A percentile compares a stretch with the other conserved stretches of the same genome.
These are phyloP conservation scores for Heliopora coerulea DNA, from an alignment of 92 coral and sea anemone genomes.

Conservation along the genomic window DNA sequence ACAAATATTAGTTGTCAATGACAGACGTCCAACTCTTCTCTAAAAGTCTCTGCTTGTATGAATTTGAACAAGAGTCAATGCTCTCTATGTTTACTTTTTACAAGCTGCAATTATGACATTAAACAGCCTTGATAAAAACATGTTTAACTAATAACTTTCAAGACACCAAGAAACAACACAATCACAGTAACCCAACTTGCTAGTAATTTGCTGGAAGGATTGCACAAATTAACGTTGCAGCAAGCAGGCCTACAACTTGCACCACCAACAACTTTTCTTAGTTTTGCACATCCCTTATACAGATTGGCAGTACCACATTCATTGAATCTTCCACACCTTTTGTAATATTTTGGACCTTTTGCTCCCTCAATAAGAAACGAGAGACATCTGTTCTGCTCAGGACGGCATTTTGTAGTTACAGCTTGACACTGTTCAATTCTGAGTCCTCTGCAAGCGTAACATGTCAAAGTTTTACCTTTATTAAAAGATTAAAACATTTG, in stretches of 20 bases:
- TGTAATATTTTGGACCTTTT: not conserved
- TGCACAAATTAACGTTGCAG: constrained; percentile 13
- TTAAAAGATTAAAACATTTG: no score
- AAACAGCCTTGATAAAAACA: no score
- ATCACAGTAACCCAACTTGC: constrained; percentile 16
- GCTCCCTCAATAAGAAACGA: constrained; percentile 22
- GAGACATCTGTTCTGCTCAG: constrained; percentile 27
- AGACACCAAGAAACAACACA: not conserved
- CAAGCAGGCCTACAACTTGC: constrained; percentile 18
- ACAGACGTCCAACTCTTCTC: no score
- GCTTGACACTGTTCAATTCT: not conserved
- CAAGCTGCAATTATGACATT: no score
- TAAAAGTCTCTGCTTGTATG: no score
- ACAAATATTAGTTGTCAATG: no score
- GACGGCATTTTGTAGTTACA: not conserved
- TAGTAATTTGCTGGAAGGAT: not conserved
- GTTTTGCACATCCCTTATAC: not conserved
- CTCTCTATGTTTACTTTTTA: no score
- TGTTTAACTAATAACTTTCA: not conserved
- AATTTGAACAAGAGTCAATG: no score
- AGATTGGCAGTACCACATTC: not conserved
- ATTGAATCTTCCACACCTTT: not conserved
- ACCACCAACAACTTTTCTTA: not conserved
- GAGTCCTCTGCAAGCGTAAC: constrained; percentile 13
- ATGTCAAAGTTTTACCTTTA: not conserved